phyloP scores from a whole-genome alignment of 2,888 invertebrate species.

The Merodon equestris region DNA sequence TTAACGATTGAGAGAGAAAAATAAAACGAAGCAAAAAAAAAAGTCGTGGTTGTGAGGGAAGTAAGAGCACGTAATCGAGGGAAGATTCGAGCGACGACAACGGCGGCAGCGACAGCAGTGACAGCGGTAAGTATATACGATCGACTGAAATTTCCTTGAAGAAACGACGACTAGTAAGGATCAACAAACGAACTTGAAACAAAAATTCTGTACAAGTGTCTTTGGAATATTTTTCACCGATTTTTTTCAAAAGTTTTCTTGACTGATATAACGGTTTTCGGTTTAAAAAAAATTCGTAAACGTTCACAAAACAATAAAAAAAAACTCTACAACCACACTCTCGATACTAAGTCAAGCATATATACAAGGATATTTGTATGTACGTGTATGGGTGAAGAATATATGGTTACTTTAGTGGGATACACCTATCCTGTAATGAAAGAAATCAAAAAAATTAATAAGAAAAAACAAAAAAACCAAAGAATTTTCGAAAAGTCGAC shows the following conservation, averaged over 20 bases:
- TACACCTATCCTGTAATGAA: conserved; percentile 56
- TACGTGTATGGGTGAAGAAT: conserved; percentile 38
- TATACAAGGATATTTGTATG: conserved; percentile 26
- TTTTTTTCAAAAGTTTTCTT: no score
- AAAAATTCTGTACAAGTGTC: no score
- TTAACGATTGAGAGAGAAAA: no score
- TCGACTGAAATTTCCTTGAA: no score
- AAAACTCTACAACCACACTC: conserved; percentile 39
- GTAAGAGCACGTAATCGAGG: conserved; percentile 20
- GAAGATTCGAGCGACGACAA: conserved; percentile 40
- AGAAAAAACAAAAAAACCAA: conserved; percentile 10
- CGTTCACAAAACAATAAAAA: no score
- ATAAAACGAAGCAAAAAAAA: conserved; percentile 15
- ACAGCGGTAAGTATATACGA: conserved; percentile 10
- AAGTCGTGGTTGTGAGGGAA: conserved; percentile 36
- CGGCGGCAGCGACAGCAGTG: conserved; percentile 15
- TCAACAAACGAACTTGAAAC: conserved; percentile 25
- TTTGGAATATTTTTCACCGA: not conserved
- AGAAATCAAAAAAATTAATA: conserved; percentile 10
- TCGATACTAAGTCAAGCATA: conserved; percentile 16
- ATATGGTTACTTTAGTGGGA: conserved; percentile 43
- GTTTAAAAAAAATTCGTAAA: no score
- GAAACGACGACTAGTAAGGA: conserved; percentile 16
- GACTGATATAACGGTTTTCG: no score
- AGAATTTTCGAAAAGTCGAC: not conserved